Conservation (phyloP, 2,888 invertebrate species). For the Spisula subtruncata region DNA sequence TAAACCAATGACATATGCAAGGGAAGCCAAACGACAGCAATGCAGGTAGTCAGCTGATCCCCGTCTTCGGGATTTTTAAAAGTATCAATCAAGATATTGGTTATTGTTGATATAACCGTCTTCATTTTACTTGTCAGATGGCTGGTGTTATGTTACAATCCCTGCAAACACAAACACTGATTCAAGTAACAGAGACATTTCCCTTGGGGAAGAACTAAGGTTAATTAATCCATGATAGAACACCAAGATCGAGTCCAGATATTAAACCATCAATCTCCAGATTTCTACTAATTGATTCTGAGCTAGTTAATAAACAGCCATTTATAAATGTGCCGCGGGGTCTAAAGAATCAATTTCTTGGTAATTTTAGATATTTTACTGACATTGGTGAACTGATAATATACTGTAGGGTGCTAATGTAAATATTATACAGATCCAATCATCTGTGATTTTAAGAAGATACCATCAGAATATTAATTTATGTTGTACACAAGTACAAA, state of each 20-base stretch:
- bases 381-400: not conserved
- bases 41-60: too few species aligned
- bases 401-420: not conserved
- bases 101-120: too few species aligned
- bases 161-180: too few species aligned
- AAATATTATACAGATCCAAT: not conserved
- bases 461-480: not conserved
- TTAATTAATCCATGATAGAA: constrained; percentile 11
- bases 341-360: not conserved
- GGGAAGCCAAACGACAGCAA: too few species aligned
- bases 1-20: too few species aligned
- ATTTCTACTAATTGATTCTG: not conserved
- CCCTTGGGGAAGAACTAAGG: not conserved
- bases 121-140: too few species aligned
- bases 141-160: too few species aligned
- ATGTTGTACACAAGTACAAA: not conserved
- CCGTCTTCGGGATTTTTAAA: too few species aligned
- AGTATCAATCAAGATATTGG: too few species aligned
- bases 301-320: not conserved
- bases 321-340: not conserved
- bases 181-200: not conserved
- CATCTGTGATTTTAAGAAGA: not conserved
- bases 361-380: not conserved
- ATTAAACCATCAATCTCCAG: not conserved
- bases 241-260: not conserved